Evolutionary conservation across 2,113 vertebrate species (phyloP).

Genomic region (Hipposideros armiger): DNA sequence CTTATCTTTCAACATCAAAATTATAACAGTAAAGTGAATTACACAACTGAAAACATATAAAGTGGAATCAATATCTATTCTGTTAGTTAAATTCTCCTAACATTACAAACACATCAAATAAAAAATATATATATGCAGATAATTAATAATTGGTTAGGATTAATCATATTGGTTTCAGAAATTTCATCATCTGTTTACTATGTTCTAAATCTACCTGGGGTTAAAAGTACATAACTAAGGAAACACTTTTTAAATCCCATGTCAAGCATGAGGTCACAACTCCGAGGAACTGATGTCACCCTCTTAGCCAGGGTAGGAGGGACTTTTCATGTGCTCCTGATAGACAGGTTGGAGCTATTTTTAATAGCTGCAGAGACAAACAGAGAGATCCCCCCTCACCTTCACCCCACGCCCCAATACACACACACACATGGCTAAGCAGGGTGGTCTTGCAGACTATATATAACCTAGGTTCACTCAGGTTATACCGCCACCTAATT

Average conservation of each 20-base stretch:
- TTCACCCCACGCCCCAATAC: no score
- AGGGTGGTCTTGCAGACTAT: not conserved
- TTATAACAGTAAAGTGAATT: not conserved
- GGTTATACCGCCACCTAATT: not conserved
- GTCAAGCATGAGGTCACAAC: not conserved
- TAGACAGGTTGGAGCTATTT: not conserved
- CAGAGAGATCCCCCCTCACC: not conserved
- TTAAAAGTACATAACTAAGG: not conserved
- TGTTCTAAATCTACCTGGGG: not conserved
- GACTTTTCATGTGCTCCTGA: not conserved
- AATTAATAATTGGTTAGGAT: not conserved
- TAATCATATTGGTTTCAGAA: not conserved
- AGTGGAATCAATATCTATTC: not conserved
- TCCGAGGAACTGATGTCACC: not conserved
- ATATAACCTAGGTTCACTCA: not conserved
- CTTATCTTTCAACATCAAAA: constrained; percentile 53
- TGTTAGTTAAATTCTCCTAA: constrained; percentile 21
- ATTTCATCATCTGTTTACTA: not conserved
- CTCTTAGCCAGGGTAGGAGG: not conserved
- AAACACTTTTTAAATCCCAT: not conserved
- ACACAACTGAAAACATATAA: constrained; percentile 46
- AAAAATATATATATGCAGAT: not conserved
- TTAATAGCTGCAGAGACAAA: not conserved
- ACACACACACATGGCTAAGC: not conserved
- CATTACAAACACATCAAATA: not conserved